A percentile compares a stretch with the other conserved stretches of the same genome.
Conservation (phyloP, 2,797 vertebrate genomes). For the Capromys pilorides region DNA sequence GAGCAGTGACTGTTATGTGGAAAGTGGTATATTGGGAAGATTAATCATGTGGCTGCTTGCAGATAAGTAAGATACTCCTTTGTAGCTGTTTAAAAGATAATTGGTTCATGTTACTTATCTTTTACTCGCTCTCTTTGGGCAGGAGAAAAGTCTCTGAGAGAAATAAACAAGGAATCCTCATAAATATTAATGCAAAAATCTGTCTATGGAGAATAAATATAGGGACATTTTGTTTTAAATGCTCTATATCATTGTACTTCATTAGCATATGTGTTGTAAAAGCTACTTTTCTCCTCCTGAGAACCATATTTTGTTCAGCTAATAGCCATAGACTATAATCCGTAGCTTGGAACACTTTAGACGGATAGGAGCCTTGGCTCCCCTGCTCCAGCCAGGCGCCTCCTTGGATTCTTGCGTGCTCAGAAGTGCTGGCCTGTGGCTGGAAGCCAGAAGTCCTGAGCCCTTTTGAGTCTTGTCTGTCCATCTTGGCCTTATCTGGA, state of each 20-base stretch:
- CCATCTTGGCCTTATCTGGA: neutral
- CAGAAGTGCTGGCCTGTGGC: neutral
- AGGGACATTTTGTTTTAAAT: slow-evolving; percentile 77
- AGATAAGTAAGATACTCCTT: slow-evolving; percentile 49
- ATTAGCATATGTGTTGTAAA: slow-evolving; percentile 74
- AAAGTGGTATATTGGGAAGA: slow-evolving; percentile 18
- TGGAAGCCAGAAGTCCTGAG: neutral
- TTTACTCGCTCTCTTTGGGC: slow-evolving; percentile 62
- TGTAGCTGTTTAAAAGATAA: slow-evolving; percentile 71
- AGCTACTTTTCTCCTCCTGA: slow-evolving; percentile 48
- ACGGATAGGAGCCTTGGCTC: neutral
- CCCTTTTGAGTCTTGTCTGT: neutral
- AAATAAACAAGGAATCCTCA: slow-evolving; percentile 68
- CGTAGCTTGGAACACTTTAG: neutral
- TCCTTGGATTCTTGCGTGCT: neutral
- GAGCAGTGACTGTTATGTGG: neutral
- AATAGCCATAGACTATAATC: neutral
- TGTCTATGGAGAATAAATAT: slow-evolving; percentile 76
- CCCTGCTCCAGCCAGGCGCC: neutral
- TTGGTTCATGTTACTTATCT: slow-evolving; percentile 65
- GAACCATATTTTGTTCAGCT: slow-evolving; percentile 16
- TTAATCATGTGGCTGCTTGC: slow-evolving; percentile 43
- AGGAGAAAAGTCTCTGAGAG: slow-evolving; percentile 67
- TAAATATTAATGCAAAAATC: slow-evolving; percentile 75
- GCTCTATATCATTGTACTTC: slow-evolving; percentile 45